Percentiles rank a stretch among this genome's conserved stretches.
Evolutionary conservation across 2,888 invertebrate species (phyloP).

Genomic region (Dasypogon diadema): DNA sequence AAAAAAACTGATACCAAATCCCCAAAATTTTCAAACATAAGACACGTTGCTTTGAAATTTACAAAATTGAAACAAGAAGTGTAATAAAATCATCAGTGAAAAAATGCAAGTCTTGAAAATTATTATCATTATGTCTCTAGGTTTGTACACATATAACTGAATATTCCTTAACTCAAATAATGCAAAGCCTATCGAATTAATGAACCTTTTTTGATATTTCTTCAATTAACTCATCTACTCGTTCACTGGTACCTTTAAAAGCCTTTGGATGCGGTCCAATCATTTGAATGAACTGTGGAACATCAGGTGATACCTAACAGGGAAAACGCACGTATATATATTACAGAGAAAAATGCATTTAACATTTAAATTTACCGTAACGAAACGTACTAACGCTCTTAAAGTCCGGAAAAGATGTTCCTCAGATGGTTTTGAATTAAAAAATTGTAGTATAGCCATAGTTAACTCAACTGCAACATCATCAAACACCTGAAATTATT

Average conservation of each 20-base stretch:
- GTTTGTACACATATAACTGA: slow-evolving; percentile 22
- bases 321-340: too few species aligned
- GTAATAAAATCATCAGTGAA: neutral
- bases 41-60: too few species aligned
- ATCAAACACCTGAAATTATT: slow-evolving; percentile 83
- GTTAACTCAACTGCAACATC: slow-evolving; percentile 92
- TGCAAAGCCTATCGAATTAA: slow-evolving; percentile 60
- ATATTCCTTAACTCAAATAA: slow-evolving; percentile 11
- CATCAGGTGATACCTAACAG: slow-evolving; percentile 86
- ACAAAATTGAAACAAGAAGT: neutral
- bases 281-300: slow-evolving; percentile 90
- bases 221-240: slow-evolving; percentile 85
- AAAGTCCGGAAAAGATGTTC: slow-evolving; percentile 84
- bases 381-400: slow-evolving; percentile 78
- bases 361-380: slow-evolving; percentile 65
- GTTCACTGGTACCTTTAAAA: slow-evolving; percentile 83
- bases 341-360: too few species aligned
- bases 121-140: slow-evolving; percentile 13
- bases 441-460: slow-evolving; percentile 91
- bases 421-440: slow-evolving; percentile 83
- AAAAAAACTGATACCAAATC: too few species aligned
- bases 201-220: slow-evolving; percentile 77
- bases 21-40: too few species aligned
- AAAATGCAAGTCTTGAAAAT: slow-evolving; percentile 11
- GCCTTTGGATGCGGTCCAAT: slow-evolving; percentile 88